Evolutionary conservation across 2,888 invertebrate genomes (phyloP).

Genomic region (Sminthurides aquaticus): DNA sequence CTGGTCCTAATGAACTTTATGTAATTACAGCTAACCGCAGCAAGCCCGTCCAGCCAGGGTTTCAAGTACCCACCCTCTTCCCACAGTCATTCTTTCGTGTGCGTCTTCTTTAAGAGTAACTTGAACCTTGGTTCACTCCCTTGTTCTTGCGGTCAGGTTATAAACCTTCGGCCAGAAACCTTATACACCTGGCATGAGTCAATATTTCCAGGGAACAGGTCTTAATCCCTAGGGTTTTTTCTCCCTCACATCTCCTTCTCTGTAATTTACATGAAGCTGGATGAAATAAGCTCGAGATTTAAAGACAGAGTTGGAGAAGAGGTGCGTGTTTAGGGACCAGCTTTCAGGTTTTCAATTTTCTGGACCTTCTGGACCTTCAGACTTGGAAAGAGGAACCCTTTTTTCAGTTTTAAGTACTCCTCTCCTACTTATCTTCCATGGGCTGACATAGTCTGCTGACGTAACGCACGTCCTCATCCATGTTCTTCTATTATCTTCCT

Average conservation of each 20-base stretch:
- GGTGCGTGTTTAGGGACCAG: too few species aligned
- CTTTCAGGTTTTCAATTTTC: too few species aligned
- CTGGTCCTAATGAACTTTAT: conserved; percentile 1
- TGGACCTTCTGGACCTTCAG: too few species aligned
- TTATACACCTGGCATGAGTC: background rate
- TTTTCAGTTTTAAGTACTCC: background rate
- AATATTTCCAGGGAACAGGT: background rate
- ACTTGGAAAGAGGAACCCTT: too few species aligned
- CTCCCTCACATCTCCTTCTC: background rate
- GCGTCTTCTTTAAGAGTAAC: background rate
- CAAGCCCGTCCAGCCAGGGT: background rate
- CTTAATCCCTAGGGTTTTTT: background rate
- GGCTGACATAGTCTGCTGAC: background rate
- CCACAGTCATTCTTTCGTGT: background rate
- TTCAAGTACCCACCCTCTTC: background rate
- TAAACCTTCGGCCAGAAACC: too few species aligned
- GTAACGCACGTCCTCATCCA: background rate
- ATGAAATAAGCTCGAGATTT: too few species aligned
- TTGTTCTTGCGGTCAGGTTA: too few species aligned
- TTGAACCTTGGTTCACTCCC: too few species aligned
- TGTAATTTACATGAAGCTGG: too few species aligned
- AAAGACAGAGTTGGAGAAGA: too few species aligned
- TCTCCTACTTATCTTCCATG: background rate
- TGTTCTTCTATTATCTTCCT: background rate
- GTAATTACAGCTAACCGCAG: conserved; percentile 2